Percentiles rank a stretch among this genome's conserved stretches.
These are phyloP conservation scores for Lutraria rhynchaena DNA, from an alignment of 1,140 invertebrate genomes.

Conservation along the genomic window DNA sequence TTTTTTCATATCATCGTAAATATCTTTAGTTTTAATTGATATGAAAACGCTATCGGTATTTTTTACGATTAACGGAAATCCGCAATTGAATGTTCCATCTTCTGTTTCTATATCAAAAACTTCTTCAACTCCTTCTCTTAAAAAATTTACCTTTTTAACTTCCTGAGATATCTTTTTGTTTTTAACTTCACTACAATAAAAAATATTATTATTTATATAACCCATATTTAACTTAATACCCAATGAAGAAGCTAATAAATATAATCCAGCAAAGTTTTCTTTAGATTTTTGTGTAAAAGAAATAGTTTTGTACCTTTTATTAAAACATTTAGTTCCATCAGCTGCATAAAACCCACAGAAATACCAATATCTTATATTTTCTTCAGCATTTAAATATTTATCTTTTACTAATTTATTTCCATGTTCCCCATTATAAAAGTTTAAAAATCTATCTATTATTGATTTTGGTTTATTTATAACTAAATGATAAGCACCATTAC, in stretches of 20 bases:
- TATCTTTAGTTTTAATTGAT: conserved; percentile 1
- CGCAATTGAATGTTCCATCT: conserved; percentile 1
- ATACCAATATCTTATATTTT: conserved; percentile 2
- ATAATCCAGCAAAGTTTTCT: conserved; percentile 3
- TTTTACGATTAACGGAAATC: neutral
- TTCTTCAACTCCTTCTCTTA: conserved; percentile 3
- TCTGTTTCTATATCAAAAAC: neutral
- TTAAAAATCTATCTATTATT: neutral
- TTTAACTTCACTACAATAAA: neutral
- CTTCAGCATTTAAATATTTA: conserved; percentile 1
- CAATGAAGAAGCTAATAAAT: conserved; percentile 7
- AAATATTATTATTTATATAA: neutral
- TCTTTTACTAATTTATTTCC: neutral
- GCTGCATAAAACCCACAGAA: conserved; percentile 2
- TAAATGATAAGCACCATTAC: neutral
- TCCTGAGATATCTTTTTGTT: neutral
- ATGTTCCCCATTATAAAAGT: neutral
- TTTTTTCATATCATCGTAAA: no score
- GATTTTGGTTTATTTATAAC: neutral
- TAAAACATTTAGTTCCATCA: neutral
- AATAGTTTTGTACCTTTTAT: neutral
- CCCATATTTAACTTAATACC: neutral
- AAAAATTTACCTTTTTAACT: neutral
- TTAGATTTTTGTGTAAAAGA: neutral
- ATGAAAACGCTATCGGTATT: neutral